These are phyloP conservation scores for Scaptomyza caliginosa DNA, from an alignment of 2,888 invertebrate species.

Conservation along the genomic window DNA sequence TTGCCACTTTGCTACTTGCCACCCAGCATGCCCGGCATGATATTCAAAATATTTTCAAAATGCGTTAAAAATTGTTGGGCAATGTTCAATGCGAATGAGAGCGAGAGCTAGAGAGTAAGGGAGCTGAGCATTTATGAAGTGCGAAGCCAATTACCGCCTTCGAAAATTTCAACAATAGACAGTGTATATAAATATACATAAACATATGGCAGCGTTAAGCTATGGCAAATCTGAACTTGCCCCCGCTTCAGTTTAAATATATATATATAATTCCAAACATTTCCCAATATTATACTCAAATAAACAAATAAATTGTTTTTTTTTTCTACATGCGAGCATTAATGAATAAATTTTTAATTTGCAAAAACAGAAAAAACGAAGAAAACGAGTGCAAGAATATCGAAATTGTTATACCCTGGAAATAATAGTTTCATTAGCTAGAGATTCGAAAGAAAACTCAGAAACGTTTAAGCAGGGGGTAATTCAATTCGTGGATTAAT, in stretches of 20 bases:
- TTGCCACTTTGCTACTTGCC: slow-evolving; percentile 3
- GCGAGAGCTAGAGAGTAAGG: not conserved
- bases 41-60: slow-evolving; percentile 39
- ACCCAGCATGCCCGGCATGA: slow-evolving; percentile 5
- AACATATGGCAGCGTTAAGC: slow-evolving; percentile 43
- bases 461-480: not conserved
- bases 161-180: slow-evolving; percentile 46
- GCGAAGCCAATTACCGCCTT: slow-evolving; percentile 71
- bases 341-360: slow-evolving; percentile 50
- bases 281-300: slow-evolving; percentile 53
- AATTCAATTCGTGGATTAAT: not conserved
- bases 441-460: not conserved
- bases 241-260: slow-evolving; percentile 27
- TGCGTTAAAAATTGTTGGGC: slow-evolving; percentile 39
- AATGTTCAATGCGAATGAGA: slow-evolving; percentile 16
- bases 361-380: not conserved
- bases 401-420: not conserved
- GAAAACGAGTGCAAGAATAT: not conserved
- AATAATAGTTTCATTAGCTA: not conserved
- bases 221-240: slow-evolving; percentile 55
- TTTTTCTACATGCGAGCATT: slow-evolving; percentile 42
- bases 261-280: slow-evolving; percentile 27
- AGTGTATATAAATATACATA: slow-evolving; percentile 45
- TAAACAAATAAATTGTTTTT: slow-evolving; percentile 56
- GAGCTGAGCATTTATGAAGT: slow-evolving; percentile 64